Evolutionary conservation across 2,888 invertebrate genomes (phyloP), one percentile per base, ranked within the genome.

Genomic region (Watsonalla binaria): DNA sequence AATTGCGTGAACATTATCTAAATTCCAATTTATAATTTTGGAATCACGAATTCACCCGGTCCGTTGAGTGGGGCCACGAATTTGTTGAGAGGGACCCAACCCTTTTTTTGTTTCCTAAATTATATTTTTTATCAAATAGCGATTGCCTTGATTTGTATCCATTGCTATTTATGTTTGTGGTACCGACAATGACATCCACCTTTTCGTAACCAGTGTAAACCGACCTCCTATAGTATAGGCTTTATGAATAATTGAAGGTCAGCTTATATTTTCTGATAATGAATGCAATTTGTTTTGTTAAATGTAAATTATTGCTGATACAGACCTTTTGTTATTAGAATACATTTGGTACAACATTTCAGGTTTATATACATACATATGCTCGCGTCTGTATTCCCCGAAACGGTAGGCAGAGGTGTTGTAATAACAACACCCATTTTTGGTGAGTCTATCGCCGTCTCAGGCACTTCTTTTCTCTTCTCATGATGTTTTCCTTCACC

Each of bases 61-160:
- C 42, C 42, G 42, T 42, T 42, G 39, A 9, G 6, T 39, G 9
- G 39, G 39, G 42, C 8, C 42, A 11, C 42, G 2, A 42, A 4
- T 42, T 42, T 42, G 42, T 42, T 42, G 42, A 42, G 11, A 42
- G 42, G 42, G 11, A 4, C 11, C 42, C 9, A 37, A 42, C 42
- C 42, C 11, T 42, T 42, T 24, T n/a, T 42, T 42, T 42, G 42
- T 11, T 42, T 42, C 8, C 42, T 11, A 42, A 42, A 42, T 42
- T 42, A 42, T 42, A 42, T 42, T 11, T 42, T 42, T 42, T 11
- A 11, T 42, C 11, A 8, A 42, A 42, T 11, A 42, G 42, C 42
- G 65, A 68, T 74, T 69, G 70, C 65, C 63, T 55, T 59, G 58
- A 46, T 54, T 54, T 55, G 47, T 56, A 63, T 61, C 60, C 53